Conservation (phyloP, 2,797 vertebrate species). For the Chrysocyon brachyurus region DNA sequence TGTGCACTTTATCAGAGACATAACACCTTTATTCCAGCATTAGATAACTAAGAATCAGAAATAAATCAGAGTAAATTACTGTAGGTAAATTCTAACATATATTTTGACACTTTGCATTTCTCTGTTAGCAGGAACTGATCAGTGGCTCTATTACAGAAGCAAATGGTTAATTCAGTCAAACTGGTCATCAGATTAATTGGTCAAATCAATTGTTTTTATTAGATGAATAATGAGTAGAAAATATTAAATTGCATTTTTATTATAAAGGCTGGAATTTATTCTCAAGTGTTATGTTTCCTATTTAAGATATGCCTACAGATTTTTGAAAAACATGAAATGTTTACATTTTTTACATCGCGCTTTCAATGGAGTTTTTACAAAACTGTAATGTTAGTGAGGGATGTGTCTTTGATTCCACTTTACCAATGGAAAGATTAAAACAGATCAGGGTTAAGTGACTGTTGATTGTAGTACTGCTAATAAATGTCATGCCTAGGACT, state of each 20-base stretch:
- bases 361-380: background rate
- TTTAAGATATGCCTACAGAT: background rate
- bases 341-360: background rate
- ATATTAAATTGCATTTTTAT: background rate
- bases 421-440: background rate
- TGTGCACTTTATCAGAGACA: background rate
- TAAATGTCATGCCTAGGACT: background rate
- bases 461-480: background rate
- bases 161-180: constrained; percentile 19
- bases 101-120: background rate
- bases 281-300: background rate
- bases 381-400: background rate
- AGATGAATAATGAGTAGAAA: background rate
- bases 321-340: background rate
- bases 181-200: background rate
- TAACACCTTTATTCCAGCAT: background rate
- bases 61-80: background rate
- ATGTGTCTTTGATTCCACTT: background rate
- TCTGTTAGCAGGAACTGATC: background rate
- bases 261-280: background rate
- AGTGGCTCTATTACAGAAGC: background rate
- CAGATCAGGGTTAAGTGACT: background rate
- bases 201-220: constrained; percentile 20
- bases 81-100: background rate
- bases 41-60: background rate